A percentile compares a stretch with the other conserved stretches of the same genome.
phyloP scores from a whole-genome alignment of 2,888 invertebrate genomes.

The Macaria notata region DNA sequence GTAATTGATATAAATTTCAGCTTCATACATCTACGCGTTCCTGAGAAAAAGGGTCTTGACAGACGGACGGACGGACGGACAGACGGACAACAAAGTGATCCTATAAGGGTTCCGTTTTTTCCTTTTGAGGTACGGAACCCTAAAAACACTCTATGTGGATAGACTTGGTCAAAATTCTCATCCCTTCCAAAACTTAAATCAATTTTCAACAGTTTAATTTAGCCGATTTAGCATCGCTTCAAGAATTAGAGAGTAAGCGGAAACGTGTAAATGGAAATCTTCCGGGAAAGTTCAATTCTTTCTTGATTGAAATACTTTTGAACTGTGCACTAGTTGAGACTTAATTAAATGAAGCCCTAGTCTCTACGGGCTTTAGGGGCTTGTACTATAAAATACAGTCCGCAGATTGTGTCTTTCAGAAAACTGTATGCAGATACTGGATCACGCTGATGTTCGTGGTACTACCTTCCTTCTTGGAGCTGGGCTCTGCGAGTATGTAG shows the following conservation, averaged over 20 bases:
- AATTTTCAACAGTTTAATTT: constrained; percentile 13
- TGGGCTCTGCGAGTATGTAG: not conserved
- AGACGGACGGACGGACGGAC: too few relatives aligned
- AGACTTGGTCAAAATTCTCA: too few relatives aligned
- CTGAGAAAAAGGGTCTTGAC: too few relatives aligned
- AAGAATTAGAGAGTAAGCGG: constrained; percentile 16
- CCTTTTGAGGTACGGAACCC: not conserved
- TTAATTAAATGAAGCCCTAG: constrained; percentile 23
- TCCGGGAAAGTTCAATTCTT: constrained; percentile 18
- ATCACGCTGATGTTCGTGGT: too few relatives aligned
- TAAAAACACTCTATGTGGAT: too few relatives aligned
- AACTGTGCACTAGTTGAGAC: constrained; percentile 23
- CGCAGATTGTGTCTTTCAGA: too few relatives aligned
- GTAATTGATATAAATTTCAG: too few relatives aligned
- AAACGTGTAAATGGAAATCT: constrained; percentile 21
- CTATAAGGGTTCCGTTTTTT: too few relatives aligned
- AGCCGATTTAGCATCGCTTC: constrained; percentile 4
- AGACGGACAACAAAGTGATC: too few relatives aligned
- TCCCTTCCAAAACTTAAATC: constrained; percentile 5
- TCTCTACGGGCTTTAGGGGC: constrained; percentile 15
- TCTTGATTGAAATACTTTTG: constrained; percentile 27
- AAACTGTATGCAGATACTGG: too few relatives aligned
- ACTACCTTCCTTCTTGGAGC: constrained; percentile 15
- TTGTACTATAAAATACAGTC: constrained; percentile 14
- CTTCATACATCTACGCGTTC: too few relatives aligned